Conservation (phyloP, 2,888 invertebrate species). For the Fragum whitleyi region DNA sequence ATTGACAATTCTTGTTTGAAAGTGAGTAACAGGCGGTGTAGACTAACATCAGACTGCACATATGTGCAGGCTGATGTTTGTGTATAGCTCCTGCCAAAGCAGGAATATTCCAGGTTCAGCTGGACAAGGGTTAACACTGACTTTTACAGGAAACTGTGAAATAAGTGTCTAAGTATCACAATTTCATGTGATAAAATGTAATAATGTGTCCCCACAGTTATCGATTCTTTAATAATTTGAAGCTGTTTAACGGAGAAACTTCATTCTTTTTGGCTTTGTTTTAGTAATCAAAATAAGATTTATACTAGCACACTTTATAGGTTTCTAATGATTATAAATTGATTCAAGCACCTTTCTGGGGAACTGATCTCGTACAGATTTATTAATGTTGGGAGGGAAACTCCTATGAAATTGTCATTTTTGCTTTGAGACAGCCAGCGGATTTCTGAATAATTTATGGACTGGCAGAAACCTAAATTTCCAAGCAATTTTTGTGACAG, state of each 20-base stretch:
- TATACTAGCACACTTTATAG: neutral
- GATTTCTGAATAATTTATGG: constrained; percentile 30
- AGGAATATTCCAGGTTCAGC: too few relatives aligned
- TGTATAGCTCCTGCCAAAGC: too few relatives aligned
- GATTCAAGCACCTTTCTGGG: constrained; percentile 5
- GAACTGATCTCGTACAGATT: constrained; percentile 19
- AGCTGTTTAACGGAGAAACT: constrained; percentile 11
- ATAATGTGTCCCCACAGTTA: neutral
- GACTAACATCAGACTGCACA: too few relatives aligned
- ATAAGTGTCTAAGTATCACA: too few relatives aligned
- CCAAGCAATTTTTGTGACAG: constrained; percentile 21
- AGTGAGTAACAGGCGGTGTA: too few relatives aligned
- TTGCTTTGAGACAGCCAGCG: constrained; percentile 18
- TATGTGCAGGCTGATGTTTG: too few relatives aligned
- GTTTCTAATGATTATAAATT: constrained; percentile 27
- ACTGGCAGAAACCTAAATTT: constrained; percentile 6
- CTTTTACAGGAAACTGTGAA: too few relatives aligned
- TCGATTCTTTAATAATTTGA: constrained; percentile 6
- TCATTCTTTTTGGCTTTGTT: constrained; percentile 9
- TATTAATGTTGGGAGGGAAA: constrained; percentile 18
- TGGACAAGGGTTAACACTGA: too few relatives aligned
- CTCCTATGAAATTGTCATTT: constrained; percentile 23
- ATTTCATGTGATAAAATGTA: neutral
- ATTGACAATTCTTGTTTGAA: too few relatives aligned
- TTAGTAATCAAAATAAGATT: constrained; percentile 21